Evolutionary conservation across 1,140 invertebrate genomes (phyloP).

Genomic region (Zaprionus gabonicus): DNA sequence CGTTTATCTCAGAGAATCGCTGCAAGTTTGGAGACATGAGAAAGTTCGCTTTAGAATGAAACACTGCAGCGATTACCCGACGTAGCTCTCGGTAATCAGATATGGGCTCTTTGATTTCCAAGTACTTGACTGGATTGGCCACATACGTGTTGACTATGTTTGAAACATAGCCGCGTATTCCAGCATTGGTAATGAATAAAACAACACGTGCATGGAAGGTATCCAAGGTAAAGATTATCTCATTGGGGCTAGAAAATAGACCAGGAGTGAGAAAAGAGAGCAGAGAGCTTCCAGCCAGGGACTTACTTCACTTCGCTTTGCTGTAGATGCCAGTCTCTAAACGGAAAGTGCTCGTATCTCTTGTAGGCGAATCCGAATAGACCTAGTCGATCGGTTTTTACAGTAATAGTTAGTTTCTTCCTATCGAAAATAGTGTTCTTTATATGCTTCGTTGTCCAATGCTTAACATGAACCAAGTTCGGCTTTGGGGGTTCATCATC

Average conservation of each 20-base stretch:
- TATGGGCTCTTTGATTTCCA: slow-evolving; percentile 62
- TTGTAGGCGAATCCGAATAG: slow-evolving; percentile 68
- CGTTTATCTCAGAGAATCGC: slow-evolving; percentile 63
- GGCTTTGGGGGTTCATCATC: neutral
- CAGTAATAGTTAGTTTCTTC: slow-evolving; percentile 29
- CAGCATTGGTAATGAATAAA: slow-evolving; percentile 48
- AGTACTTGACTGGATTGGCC: slow-evolving; percentile 49
- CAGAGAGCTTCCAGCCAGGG: no score
- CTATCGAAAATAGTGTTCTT: slow-evolving; percentile 39
- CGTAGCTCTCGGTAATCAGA: slow-evolving; percentile 64
- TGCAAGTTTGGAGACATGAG: neutral
- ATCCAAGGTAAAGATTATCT: slow-evolving; percentile 75
- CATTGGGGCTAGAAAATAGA: slow-evolving; percentile 38
- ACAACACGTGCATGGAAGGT: slow-evolving; percentile 60
- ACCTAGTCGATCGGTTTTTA: slow-evolving; percentile 74
- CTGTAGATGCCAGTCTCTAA: slow-evolving; percentile 61
- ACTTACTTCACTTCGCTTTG: slow-evolving; percentile 59
- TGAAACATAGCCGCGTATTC: slow-evolving; percentile 66
- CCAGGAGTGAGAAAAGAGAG: neutral
- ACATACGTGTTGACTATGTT: slow-evolving; percentile 55
- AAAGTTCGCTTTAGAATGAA: neutral
- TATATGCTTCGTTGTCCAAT: slow-evolving; percentile 74
- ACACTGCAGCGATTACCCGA: slow-evolving; percentile 36
- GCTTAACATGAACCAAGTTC: slow-evolving; percentile 14
- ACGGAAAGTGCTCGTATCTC: slow-evolving; percentile 73